Evolutionary conservation across 2,888 invertebrate species (phyloP).

Genomic region (Spodoptera picta): DNA sequence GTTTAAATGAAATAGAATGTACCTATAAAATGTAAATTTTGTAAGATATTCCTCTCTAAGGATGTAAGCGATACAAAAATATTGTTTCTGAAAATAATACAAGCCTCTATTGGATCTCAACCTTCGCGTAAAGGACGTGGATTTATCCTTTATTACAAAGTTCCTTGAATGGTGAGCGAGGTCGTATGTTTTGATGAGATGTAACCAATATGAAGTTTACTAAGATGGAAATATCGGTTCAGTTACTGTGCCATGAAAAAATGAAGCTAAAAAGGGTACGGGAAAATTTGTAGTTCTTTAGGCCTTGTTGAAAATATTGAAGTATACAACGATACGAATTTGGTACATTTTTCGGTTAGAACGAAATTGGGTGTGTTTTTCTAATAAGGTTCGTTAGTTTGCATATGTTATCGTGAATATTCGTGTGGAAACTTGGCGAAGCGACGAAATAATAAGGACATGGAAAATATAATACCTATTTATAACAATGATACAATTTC

Average conservation of each 20-base stretch:
- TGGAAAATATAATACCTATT: too few relatives aligned
- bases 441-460: too few relatives aligned
- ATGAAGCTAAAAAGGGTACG: slow-evolving; percentile 4
- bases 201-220: slow-evolving; percentile 52
- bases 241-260: slow-evolving; percentile 41
- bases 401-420: too few relatives aligned
- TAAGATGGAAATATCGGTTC: slow-evolving; percentile 45
- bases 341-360: not conserved
- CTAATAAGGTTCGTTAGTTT: too few relatives aligned
- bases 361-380: too few relatives aligned
- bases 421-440: too few relatives aligned
- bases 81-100: slow-evolving; percentile 9
- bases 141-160: slow-evolving; percentile 51
- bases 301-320: slow-evolving; percentile 18
- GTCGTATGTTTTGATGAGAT: slow-evolving; percentile 60
- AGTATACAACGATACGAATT: not conserved
- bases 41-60: not conserved
- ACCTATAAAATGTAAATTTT: not conserved
- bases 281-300: slow-evolving; percentile 4
- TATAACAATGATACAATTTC: too few relatives aligned
- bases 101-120: slow-evolving; percentile 21
- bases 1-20: too few relatives aligned
- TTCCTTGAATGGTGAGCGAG: slow-evolving; percentile 49
- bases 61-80: not conserved
- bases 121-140: slow-evolving; percentile 19